Evolutionary conservation across 2,797 vertebrate genomes (phyloP), one percentile per base, ranked within the genome.

Genomic region (Eulemur mongoz): DNA sequence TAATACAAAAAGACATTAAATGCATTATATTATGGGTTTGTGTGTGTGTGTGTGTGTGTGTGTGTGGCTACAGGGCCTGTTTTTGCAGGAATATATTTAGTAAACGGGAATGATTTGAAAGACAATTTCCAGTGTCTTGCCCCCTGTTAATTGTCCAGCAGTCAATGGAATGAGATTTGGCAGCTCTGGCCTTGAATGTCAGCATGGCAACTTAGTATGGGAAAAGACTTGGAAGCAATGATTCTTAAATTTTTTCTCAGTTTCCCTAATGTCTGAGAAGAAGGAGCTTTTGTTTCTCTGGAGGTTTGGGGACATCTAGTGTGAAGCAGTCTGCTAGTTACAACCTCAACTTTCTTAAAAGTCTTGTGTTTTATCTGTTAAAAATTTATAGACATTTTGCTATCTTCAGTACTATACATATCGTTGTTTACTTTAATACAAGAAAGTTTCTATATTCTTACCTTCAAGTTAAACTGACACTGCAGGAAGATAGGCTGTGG

Each of bases 81-180:
- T 93, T 84, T 79, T 69, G 17, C 59, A 72, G 38, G 54, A 63
- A 78, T 80, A 18, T 89, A 50, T 89, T 93, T 94, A 93, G 83
- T 69, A 89, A 83, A 73, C 11, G 22, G 67, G n/a, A 65, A 30
- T 89, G 52, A 86, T 59, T 69, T 63, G 22, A 94, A 86, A 96
- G 96, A 72, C 54, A 87, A 52, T 89, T 94, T 65, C 50, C 30
- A 40, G 0, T 63, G 18, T 91, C 25, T 40, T 70, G 25, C 52
- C 25, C n/a, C 22, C 61, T 70, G 23, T 72, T 78, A 43, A 61
- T 72, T 96, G 69, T 11, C 8, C 15, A 30, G 43, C 78, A 43
- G 75, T 82, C 50, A 30, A 6, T 80, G 13, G 86, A 86, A 48
- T 85, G 61, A 67, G 59, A 30, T 32, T 52, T 67, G 48, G 30